Conservation (phyloP, 2,797 vertebrate species). For the Acropternis orthonyx region DNA sequence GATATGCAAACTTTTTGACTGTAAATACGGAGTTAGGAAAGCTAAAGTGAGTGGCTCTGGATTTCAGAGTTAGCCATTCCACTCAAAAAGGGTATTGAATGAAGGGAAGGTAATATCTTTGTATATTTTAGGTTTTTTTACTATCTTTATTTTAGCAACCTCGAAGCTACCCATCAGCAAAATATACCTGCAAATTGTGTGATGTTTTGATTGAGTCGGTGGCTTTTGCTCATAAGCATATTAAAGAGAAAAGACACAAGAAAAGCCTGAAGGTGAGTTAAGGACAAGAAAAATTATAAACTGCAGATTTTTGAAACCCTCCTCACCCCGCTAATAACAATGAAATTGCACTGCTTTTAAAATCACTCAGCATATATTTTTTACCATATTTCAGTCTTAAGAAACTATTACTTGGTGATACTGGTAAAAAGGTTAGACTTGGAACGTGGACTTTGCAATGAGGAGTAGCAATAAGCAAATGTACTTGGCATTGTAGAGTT, state of each 20-base stretch:
- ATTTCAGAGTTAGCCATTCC: neutral
- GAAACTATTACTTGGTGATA: neutral
- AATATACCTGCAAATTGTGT: conserved; percentile 86
- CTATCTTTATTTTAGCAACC: conserved; percentile 77
- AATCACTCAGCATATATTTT: neutral
- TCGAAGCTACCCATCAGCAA: conserved; percentile 82
- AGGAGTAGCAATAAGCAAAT: neutral
- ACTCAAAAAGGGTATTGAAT: neutral
- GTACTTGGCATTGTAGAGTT: neutral
- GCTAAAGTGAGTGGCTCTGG: neutral
- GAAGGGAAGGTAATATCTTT: neutral
- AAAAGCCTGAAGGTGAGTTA: conserved; percentile 84
- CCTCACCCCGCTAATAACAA: neutral
- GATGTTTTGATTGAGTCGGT: conserved; percentile 87
- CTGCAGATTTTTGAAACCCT: neutral
- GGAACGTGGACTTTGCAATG: neutral
- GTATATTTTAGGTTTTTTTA: neutral
- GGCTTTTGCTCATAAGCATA: conserved; percentile 86
- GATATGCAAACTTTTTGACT: neutral
- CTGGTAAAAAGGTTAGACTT: neutral
- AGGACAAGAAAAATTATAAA: neutral
- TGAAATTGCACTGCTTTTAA: neutral
- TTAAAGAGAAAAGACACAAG: conserved; percentile 91
- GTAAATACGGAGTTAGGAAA: neutral
- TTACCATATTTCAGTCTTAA: neutral